Evolutionary conservation across 30 jellyfish, hydroid and myxozoan species (phyloP), one percentile per base, ranked within the genome.

Genomic region (Turritopsis rubra): DNA sequence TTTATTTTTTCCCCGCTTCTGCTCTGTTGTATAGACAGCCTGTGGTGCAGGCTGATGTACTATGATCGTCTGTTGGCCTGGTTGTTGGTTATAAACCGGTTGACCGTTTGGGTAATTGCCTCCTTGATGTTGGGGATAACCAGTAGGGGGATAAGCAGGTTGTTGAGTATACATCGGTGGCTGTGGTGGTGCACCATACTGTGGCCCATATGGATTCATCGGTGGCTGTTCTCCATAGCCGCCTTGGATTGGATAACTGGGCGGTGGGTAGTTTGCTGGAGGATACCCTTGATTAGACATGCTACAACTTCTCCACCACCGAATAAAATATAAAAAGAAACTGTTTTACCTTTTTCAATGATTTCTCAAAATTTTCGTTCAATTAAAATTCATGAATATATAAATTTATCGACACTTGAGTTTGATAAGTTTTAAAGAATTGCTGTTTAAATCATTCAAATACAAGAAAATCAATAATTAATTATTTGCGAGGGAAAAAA

Each of bases 31-130:
- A 16, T 75, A 23, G 9, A 75, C 83, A 13, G 66, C 21, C 60
- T 75, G 83, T 75, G 83, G 28, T 18, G 83, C 83, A 0, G 83
- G 83, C 4, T 75, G 83, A 26, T 75, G 83, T 26, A 75, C 66
- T 8, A 75, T 75, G 60, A 75, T 75, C n/a, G 83, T 75, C 22
- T 75, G 83, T 29, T 74, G 83, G 9, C 18, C 21, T 23, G 60
- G 53, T 75, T 75, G 83, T 75, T 75, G 83, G 60, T 28, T 28
- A 22, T 75, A 75, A 9, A 52, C 18, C 22, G 60, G 83, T 22
- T 75, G 83, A 9, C 30, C 30, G 30, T 68, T 5, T 68, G 77
- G 77, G 60, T 41, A 41, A 13, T 41, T 41, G 5, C 60, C 60
- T 41, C 60, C 60, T 41, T 41, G 60, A 3, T 41, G 60, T 41